Base-by-base conservation (phyloP, 2,797 vertebrate species). In the Sparus aurata region DNA sequence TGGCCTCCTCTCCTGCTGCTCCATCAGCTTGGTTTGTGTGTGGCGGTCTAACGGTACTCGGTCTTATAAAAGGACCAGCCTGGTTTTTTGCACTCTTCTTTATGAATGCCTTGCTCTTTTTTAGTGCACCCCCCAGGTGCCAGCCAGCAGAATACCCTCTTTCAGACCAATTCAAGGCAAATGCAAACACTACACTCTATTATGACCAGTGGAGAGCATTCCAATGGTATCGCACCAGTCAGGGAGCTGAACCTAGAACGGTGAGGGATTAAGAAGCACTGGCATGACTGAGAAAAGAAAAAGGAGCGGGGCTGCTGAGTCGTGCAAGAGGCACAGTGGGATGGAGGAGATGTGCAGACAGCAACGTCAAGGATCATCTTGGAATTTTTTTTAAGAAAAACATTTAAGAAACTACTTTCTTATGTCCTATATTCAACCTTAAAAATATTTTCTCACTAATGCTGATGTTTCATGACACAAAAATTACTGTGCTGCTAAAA, bases 51-150 rank as follows among this genome's bases (percentile, higher is more conserved):
- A 91, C 73, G 75, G 84, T 89, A 86, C 88, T 89, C 70, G 30
- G 87, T 79, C 83, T 83, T 90, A 92, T 90, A 93, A 94, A 93
- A 91, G 84, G 80, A 91, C 87, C 89, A 83, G 92, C 81, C 90
- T 93, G 91, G 85, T 92, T 93, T 93, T 94, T 87, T 93, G 91
- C 91, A 90, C 93, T 89, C 91, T 86, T 83, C 92, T 92, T 93
- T 93, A 89, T 94, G 91, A 94, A 92, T 83, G 88, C 89, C 84
- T 93, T 95, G 94, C 93, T 94, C 93, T 95, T 94, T 89, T 95
- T 92, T 90, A 88, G 88, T 88, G 84, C 76, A 81, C 85, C 91
- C 91, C 88, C 90, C 91, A 94, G 93, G 91, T 94, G 90, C 89
- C 88, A 79, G 87, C 88, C 89, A 87, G 88, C 85, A 92, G 91